phyloP scores from a whole-genome alignment of 1,140 invertebrate genomes.

The Drosophila baimaii region DNA sequence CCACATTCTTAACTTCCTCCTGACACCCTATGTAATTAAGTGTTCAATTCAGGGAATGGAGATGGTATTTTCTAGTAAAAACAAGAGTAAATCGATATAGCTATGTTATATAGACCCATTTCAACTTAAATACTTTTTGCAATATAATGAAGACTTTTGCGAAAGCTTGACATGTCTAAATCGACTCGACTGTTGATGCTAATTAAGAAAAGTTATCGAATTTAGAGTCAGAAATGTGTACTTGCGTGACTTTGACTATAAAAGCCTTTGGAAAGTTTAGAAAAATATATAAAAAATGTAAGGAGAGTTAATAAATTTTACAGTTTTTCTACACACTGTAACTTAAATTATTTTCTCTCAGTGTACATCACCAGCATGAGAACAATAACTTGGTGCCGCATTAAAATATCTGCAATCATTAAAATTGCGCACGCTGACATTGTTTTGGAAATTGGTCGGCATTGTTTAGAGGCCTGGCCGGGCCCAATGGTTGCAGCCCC shows the following conservation, averaged over 20 bases:
- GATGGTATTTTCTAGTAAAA: too few species aligned
- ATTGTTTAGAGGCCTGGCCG: slow-evolving; percentile 62
- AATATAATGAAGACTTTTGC: not conserved
- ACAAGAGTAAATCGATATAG: not conserved
- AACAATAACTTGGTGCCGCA: slow-evolving; percentile 78
- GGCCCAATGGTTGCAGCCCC: too few species aligned
- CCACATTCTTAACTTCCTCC: not conserved
- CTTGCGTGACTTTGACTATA: too few species aligned
- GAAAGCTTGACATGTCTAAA: not conserved
- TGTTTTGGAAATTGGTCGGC: slow-evolving; percentile 67
- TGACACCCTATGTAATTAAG: not conserved
- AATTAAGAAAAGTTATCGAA: too few species aligned
- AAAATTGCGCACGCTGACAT: slow-evolving; percentile 80
- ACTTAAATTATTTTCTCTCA: slow-evolving; percentile 3
- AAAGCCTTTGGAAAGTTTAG: too few species aligned
- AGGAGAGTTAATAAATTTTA: too few species aligned
- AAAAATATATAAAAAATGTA: too few species aligned
- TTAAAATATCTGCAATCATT: slow-evolving; percentile 83
- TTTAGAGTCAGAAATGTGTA: too few species aligned
- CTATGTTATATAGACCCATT: too few species aligned
- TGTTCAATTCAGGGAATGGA: not conserved
- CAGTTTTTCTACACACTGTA: not conserved
- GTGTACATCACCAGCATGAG: slow-evolving; percentile 53
- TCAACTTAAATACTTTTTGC: not conserved
- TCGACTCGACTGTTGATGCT: not conserved